Base-by-base conservation (phyloP, 2,113 vertebrate genomes). In the Mirza zaza region DNA sequence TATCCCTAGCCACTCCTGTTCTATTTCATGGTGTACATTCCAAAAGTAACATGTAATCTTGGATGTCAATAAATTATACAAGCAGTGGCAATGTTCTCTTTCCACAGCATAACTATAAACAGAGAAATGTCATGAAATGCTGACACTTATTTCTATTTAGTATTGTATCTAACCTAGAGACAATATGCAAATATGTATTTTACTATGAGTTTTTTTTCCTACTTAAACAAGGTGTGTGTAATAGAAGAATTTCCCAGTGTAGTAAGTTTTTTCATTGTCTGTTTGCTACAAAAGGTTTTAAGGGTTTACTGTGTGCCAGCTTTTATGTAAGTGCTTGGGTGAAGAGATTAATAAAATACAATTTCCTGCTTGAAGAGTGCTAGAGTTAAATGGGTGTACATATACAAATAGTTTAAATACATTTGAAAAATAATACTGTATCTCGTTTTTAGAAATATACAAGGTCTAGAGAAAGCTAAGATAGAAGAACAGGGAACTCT, bases 1-100 rank as follows among this genome's bases (percentile, higher is more conserved):
- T 57, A 89, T 94, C 55, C 42, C 76, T 57, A 89, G 82, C 39
- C 18, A 93, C 71, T 83, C 4, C 50, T 96, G 77, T 96, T 90
- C 45, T 92, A 9, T 89, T 94, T 71, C 36, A 75, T 20, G 34
- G 9, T 68, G 32, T 63, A 20, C 25, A 57, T 96, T 98, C 93
- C 96, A 97, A 93, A 97, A 83, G 86, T 23, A 91, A 57, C 48
- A 79, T 27, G 76, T 85, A 95, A 95, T 75, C 55, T 71, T 21
- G 42, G 36, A 71, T 83, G 83, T 87, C 76, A 96, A 84, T 92
- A 84, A 32, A 75, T 76, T 96, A 39, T 94, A 34, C 45, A 97
- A 96, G 48, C 25, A 96, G 52, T 82, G 76, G 20, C 48, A 94
- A 57, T 42, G n/a, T 2, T 95, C 83, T 94, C 87, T 94, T 84